Base-by-base conservation (phyloP, 2,797 vertebrate genomes). In the Gymnothorax reevesii region DNA sequence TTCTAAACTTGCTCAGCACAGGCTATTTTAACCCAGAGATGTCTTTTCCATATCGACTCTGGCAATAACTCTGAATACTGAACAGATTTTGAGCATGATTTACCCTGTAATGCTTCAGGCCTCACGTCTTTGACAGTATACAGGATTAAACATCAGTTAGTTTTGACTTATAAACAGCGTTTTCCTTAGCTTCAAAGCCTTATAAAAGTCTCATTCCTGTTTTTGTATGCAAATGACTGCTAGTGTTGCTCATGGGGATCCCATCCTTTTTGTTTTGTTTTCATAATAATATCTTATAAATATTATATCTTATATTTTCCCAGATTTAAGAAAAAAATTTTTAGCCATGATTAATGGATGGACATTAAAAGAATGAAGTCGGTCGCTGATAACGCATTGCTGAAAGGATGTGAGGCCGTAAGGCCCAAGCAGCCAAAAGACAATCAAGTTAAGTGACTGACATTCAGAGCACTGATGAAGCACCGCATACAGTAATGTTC, bases 21-120 rank as follows among this genome's bases (percentile, higher is more conserved):
- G 79, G 62, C 52, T 22, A 84, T 83, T 62, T 57, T 49, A 69
- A 17, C 59, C 82, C 13, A 60, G 83, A 8, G 33, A 42, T 49
- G 42, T 84, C 66, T 75, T 75, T 84, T 83, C 87, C 84, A 83
- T 85, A 52, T 84, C 57, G 52, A 82, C 60, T 49, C 59, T 82
- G 85, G 60, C 33, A 42, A 42, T 42, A 42, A 42, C 77, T 82
- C n/a, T 83, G 62, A 57, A 60, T 17, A 54, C 77, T 66, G 80
- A 83, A 62, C 5, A 49, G 22, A 75, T 75, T 75, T 69, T 69
- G 20, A 27, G 69, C 69, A 73, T 33, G 25, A 42, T 77, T 77
- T 77, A 52, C 73, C 27, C 73, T 17, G 33, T 52, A 17, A 49
- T 33, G 42, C 42, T 33, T 77, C 73, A 49, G 73, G 42, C 27